A percentile compares a stretch with the other conserved stretches of the same genome.
phyloP scores from a whole-genome alignment of 2,797 vertebrate genomes.

The Poliocrania exsul region DNA sequence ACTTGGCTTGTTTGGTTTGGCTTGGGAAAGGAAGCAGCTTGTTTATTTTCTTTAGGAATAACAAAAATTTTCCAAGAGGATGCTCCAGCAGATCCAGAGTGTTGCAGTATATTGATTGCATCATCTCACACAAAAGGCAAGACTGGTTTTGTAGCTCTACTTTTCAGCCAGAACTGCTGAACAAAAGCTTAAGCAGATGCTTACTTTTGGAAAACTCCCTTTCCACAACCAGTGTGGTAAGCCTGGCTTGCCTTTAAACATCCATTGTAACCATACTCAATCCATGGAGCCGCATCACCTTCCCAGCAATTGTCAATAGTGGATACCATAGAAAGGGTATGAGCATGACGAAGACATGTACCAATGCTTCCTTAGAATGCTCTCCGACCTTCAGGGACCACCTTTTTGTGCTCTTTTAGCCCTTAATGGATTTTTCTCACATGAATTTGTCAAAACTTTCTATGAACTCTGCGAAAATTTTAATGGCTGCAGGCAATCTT shows the following conservation, averaged over 20 bases:
- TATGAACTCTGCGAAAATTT: constrained; percentile 3
- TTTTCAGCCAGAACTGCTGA: neutral
- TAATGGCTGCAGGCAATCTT: neutral
- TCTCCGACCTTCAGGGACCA: neutral
- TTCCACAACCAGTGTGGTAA: neutral
- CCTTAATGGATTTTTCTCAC: constrained; percentile 16
- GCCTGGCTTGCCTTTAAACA: neutral
- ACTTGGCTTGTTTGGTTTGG: neutral
- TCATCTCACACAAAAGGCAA: neutral
- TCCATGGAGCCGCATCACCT: neutral
- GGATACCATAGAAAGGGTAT: neutral
- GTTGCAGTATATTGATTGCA: neutral
- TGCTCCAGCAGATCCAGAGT: neutral
- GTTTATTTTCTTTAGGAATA: neutral
- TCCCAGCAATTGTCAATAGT: neutral
- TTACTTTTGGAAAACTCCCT: neutral
- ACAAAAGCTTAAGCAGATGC: neutral
- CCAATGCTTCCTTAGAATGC: rapidly evolving
- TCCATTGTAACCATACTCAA: neutral
- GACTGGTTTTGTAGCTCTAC: neutral
- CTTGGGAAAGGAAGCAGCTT: neutral
- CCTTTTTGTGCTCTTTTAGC: neutral
- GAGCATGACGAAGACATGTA: rapidly evolving
- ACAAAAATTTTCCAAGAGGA: neutral
- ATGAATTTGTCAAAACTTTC: constrained; percentile 31